These are phyloP conservation scores for Lindbergichthys nudifrons DNA, from an alignment of 2,797 vertebrate genomes.

Conservation along the genomic window DNA sequence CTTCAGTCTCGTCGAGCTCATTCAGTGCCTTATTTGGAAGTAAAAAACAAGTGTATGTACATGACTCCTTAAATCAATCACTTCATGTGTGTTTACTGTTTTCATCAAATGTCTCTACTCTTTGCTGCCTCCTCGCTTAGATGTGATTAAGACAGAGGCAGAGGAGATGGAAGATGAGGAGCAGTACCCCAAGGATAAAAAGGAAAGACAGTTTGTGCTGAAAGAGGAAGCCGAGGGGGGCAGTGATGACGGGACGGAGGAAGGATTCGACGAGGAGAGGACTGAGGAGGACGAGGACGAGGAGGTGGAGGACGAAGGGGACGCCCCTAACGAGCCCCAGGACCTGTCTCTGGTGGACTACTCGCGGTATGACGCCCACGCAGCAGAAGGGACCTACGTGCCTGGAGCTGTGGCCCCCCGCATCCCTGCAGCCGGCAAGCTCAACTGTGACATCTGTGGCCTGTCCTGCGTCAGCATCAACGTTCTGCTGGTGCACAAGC, in stretches of 20 bases:
- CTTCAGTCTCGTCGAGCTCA: conserved; percentile 1
- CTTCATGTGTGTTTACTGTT: neutral
- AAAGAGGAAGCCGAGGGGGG: conserved; percentile 80
- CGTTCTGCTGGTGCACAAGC: conserved; percentile 96
- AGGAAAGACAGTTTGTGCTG: conserved; percentile 71
- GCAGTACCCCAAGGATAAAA: conserved; percentile 37
- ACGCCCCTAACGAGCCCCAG: conserved; percentile 70
- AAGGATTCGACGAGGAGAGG: conserved; percentile 70
- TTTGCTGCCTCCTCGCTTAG: conserved; percentile 47
- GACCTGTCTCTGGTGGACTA: conserved; percentile 88
- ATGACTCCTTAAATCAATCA: neutral
- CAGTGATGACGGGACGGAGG: conserved; percentile 79
- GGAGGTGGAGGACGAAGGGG: conserved; percentile 70
- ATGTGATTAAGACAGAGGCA: conserved; percentile 74
- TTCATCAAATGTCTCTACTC: conserved; percentile 9
- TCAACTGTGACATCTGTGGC: conserved; percentile 94
- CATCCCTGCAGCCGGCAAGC: conserved; percentile 82
- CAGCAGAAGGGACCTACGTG: conserved; percentile 78
- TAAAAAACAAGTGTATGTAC: neutral
- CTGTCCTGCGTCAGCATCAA: conserved; percentile 96
- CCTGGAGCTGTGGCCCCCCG: conserved; percentile 65
- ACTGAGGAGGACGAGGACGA: conserved; percentile 79
- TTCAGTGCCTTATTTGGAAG: conserved; percentile 49
- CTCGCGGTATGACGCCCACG: conserved; percentile 79
- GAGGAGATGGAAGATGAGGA: conserved; percentile 58